These are phyloP conservation scores for Iguana delicatissima DNA, from an alignment of 2,797 vertebrate genomes.

Conservation along the genomic window DNA sequence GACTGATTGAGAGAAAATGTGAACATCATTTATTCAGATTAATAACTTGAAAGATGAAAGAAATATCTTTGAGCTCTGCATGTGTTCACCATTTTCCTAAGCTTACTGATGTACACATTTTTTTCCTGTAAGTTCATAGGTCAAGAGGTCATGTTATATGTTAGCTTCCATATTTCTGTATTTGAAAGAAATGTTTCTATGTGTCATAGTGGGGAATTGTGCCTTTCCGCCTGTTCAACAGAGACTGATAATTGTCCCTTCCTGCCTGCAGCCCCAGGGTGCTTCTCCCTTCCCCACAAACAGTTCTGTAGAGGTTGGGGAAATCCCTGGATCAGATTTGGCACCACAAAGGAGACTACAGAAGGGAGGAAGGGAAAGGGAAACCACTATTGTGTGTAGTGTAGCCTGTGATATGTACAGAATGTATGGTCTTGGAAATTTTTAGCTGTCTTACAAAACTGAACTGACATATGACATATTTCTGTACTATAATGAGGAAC, in stretches of 20 bases:
- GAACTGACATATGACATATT: not conserved
- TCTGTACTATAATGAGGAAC: not conserved
- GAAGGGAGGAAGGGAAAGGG: too few species aligned
- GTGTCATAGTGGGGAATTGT: not conserved
- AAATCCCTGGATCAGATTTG: not conserved
- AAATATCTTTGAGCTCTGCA: not conserved
- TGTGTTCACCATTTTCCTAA: not conserved
- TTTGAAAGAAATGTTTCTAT: not conserved
- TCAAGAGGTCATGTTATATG: not conserved
- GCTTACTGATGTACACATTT: not conserved
- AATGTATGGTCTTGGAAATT: not conserved
- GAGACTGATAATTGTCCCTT: not conserved
- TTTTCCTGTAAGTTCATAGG: not conserved
- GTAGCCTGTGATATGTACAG: not conserved
- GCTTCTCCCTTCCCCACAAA: not conserved
- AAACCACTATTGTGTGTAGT: not conserved
- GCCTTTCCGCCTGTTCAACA: not conserved
- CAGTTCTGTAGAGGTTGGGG: too few species aligned
- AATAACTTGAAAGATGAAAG: not conserved
- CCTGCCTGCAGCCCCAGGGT: not conserved
- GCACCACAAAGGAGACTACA: not conserved
- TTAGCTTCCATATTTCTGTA: not conserved
- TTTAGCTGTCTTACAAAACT: not conserved
- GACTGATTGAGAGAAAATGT: not conserved
- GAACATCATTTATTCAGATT: not conserved